Percentiles rank a stretch among this genome's conserved stretches.
phyloP scores from a whole-genome alignment of 2,888 invertebrate species.

The Esperia sulphurella region DNA sequence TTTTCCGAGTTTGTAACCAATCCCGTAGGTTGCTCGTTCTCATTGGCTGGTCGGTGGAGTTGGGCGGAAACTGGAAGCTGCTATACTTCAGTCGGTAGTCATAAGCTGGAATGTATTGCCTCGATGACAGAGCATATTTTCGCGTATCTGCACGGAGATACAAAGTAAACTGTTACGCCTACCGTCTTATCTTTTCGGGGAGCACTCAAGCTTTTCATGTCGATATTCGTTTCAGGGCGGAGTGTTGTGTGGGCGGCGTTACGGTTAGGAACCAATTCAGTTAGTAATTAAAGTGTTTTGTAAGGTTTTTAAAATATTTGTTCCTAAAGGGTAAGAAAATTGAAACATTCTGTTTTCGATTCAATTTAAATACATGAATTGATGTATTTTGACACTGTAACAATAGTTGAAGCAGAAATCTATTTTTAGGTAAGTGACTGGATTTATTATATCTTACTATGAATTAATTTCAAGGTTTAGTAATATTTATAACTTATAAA shows the following conservation, averaged over 20 bases:
- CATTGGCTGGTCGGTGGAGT: conserved; percentile 46
- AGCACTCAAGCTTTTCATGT: conserved; percentile 37
- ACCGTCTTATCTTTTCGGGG: conserved; percentile 41
- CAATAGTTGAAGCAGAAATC: no score
- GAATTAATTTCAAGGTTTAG: no score
- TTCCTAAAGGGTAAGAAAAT: no score
- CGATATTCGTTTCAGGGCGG: conserved; percentile 59
- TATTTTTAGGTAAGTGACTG: no score
- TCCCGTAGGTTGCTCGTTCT: conserved; percentile 33
- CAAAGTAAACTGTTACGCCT: conserved; percentile 52
- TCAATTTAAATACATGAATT: no score
- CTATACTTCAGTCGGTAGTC: conserved; percentile 23
- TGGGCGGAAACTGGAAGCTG: conserved; percentile 63
- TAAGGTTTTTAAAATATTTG: background rate
- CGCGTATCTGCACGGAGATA: conserved; percentile 22
- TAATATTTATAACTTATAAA: no score
- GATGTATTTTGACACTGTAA: no score
- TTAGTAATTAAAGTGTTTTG: conserved; percentile 15
- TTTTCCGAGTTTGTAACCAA: conserved; percentile 65
- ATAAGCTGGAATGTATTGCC: conserved; percentile 44
- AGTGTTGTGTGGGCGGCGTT: conserved; percentile 50
- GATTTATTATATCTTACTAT: no score
- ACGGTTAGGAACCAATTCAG: conserved; percentile 22
- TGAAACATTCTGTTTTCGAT: no score
- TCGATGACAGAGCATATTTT: conserved; percentile 44